phyloP scores from a whole-genome alignment of 2,797 vertebrate species.

The Pristis pectinata region DNA sequence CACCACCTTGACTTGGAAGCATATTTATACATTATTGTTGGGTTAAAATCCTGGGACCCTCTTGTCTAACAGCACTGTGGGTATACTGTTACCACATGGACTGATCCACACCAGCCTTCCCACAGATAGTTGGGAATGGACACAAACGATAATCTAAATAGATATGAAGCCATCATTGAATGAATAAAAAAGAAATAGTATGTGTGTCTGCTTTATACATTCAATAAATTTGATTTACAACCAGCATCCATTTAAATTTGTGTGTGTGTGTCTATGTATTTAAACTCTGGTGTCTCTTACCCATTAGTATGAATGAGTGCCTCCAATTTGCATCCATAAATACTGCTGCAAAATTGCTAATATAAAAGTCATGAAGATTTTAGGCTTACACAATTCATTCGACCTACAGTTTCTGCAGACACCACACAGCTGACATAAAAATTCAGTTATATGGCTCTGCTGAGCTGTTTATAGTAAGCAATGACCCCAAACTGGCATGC shows the following conservation, averaged over 20 bases:
- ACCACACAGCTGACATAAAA: neutral
- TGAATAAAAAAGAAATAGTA: no score
- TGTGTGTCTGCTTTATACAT: neutral
- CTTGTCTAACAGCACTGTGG: no score
- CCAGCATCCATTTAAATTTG: neutral
- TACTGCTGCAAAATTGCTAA: constrained; percentile 17
- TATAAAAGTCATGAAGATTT: constrained; percentile 26
- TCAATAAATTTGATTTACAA: no score
- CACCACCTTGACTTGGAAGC: no score
- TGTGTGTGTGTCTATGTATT: neutral
- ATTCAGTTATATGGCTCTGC: neutral
- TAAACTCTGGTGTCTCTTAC: neutral
- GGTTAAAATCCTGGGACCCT: no score
- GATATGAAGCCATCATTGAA: no score
- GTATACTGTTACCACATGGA: no score
- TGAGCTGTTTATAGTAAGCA: constrained; percentile 33
- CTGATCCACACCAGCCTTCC: no score
- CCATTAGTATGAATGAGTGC: constrained; percentile 12
- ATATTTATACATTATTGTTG: no score
- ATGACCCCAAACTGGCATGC: constrained; percentile 6
- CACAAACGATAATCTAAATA: no score
- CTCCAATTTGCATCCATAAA: constrained; percentile 12
- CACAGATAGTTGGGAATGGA: no score
- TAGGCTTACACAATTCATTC: constrained; percentile 8
- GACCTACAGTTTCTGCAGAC: neutral